Evolutionary conservation across 2,888 invertebrate species (phyloP).

Genomic region (Philhelius pedissequus): DNA sequence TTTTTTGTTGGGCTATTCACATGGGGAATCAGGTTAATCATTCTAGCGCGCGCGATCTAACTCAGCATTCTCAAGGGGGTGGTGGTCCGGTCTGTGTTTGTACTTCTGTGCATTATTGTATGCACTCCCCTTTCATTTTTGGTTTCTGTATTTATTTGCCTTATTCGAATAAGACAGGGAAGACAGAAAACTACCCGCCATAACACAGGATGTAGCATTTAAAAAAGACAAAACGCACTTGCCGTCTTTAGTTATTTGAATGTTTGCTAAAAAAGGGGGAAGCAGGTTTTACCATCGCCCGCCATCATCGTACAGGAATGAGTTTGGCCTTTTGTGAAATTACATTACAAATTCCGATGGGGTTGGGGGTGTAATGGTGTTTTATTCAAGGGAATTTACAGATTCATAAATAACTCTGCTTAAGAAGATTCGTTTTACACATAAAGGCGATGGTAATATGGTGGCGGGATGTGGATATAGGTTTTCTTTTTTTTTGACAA

Average conservation of each 20-base stretch:
- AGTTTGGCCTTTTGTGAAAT: constrained; percentile 61
- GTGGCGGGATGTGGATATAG: constrained; percentile 14
- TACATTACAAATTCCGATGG: constrained; percentile 68
- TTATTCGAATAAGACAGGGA: constrained; percentile 3
- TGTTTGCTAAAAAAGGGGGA: constrained; percentile 25
- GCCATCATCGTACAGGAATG: not conserved
- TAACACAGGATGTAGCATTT: constrained; percentile 45
- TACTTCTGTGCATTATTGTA: constrained; percentile 11
- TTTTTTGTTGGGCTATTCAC: constrained; percentile 63
- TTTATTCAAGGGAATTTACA: constrained; percentile 70
- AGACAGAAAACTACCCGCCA: constrained; percentile 30
- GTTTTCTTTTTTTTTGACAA: constrained; percentile 23
- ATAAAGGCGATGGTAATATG: not conserved
- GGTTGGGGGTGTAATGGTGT: constrained; percentile 59
- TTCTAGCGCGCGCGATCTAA: constrained; percentile 40
- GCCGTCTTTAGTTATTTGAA: constrained; percentile 12
- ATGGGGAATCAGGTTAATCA: constrained; percentile 71
- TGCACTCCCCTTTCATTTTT: not conserved
- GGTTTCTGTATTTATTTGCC: constrained; percentile 29
- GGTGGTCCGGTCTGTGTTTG: not conserved
- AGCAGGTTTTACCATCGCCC: not conserved
- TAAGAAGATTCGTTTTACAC: constrained; percentile 10
- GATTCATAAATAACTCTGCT: constrained; percentile 71
- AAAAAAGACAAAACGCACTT: constrained; percentile 66
- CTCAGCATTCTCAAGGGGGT: constrained; percentile 59